Conservation (phyloP, 2,888 invertebrate species). For the Bruchidius siliquastri region DNA sequence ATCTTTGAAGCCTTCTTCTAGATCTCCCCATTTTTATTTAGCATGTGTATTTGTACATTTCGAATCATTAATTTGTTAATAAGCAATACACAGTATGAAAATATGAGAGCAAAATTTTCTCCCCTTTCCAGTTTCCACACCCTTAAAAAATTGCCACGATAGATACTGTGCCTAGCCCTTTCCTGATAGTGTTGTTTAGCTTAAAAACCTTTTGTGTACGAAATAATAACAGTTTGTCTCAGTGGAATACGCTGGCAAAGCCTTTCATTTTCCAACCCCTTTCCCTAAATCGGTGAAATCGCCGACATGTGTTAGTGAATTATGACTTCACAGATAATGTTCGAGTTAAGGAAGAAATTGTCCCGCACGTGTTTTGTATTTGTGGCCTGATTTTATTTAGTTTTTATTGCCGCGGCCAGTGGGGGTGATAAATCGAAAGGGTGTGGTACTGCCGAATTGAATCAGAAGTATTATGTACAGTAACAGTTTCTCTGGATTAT, state of each 20-base stretch:
- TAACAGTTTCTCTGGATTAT: too few species aligned
- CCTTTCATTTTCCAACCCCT: constrained; percentile 32
- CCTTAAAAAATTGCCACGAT: background rate
- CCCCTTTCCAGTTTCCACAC: too few species aligned
- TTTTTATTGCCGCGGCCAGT: background rate
- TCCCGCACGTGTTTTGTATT: background rate
- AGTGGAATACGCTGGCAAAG: constrained; percentile 30
- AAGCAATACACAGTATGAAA: too few species aligned
- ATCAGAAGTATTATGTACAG: too few species aligned
- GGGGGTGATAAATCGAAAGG: background rate
- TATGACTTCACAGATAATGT: constrained; percentile 25
- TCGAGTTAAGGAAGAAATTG: constrained; percentile 5
- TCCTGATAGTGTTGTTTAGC: background rate
- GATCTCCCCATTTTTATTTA: background rate
- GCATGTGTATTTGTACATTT: too few species aligned
- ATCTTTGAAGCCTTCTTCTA: background rate
- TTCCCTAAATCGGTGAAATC: constrained; percentile 33
- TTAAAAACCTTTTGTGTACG: background rate
- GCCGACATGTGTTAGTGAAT: constrained; percentile 15
- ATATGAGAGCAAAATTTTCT: too few species aligned
- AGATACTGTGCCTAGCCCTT: background rate
- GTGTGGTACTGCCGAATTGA: background rate
- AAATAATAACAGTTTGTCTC: constrained; percentile 30
- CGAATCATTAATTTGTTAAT: too few species aligned
- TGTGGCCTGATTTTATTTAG: background rate